These are phyloP conservation scores for Pyrrhosoma nymphula DNA, from an alignment of 2,888 invertebrate genomes.

Conservation along the genomic window DNA sequence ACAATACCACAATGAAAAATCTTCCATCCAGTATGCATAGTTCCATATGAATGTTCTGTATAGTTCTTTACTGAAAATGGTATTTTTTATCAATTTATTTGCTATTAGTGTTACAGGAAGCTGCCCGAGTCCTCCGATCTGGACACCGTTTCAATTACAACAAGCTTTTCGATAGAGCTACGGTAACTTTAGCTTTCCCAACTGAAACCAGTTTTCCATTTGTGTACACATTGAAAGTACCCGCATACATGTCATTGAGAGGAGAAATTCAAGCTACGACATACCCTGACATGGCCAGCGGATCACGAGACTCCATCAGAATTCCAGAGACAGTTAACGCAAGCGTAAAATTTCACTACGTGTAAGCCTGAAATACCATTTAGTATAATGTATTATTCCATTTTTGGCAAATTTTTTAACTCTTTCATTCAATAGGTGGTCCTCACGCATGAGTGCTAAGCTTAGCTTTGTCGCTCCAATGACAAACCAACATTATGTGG, in stretches of 20 bases:
- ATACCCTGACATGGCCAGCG: conserved; percentile 75
- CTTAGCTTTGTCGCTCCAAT: conserved; percentile 84
- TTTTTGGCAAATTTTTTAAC: not conserved
- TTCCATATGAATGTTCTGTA: too few relatives aligned
- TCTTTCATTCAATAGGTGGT: conserved; percentile 73
- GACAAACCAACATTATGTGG: conserved; percentile 80
- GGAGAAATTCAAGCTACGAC: conserved; percentile 79
- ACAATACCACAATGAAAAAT: conserved; percentile 80
- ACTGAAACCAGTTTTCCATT: conserved; percentile 86
- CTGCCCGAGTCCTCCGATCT: conserved; percentile 77
- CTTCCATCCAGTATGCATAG: conserved; percentile 77
- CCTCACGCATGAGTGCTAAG: conserved; percentile 81
- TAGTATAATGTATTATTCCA: not conserved
- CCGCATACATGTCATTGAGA: conserved; percentile 80
- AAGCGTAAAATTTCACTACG: conserved; percentile 79
- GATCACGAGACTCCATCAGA: conserved; percentile 71
- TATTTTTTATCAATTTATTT: not conserved
- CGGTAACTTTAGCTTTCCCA: conserved; percentile 85
- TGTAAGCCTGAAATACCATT: conserved; percentile 73
- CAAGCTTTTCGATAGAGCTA: conserved; percentile 81
- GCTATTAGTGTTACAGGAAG: conserved; percentile 76
- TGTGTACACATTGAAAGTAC: conserved; percentile 82
- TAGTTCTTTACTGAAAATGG: not conserved
- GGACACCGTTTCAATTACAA: conserved; percentile 82
- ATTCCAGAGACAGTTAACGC: conserved; percentile 77